Conservation (phyloP, 2,113 vertebrate species). For the Petrocephalus microphthalmus region DNA sequence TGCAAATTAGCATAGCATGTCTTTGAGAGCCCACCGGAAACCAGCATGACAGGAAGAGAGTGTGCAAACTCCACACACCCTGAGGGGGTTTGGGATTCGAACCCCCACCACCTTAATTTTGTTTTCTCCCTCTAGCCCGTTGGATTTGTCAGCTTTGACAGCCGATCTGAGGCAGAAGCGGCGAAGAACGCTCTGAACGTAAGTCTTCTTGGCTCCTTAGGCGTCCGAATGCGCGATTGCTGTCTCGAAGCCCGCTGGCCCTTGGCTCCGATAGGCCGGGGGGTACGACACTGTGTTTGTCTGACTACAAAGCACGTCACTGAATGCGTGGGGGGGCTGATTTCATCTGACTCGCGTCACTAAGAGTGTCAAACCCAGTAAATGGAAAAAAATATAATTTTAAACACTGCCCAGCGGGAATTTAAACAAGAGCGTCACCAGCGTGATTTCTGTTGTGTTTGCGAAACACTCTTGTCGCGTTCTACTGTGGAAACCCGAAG, state of each 20-base stretch:
- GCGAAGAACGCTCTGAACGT: slow-evolving; percentile 80
- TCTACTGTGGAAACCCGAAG: neutral
- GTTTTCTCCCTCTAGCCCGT: slow-evolving; percentile 61
- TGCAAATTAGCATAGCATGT: neutral
- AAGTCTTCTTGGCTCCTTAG: slow-evolving; percentile 39
- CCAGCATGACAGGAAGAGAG: neutral
- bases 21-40: neutral
- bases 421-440: neutral
- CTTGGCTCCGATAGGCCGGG: neutral
- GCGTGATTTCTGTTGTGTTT: neutral
- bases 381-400: neutral
- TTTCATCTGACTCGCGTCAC: neutral
- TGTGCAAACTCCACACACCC: neutral
- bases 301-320: neutral
- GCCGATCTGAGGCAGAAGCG: slow-evolving; percentile 74
- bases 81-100: neutral
- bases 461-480: neutral
- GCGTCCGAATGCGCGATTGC: neutral
- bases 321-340: neutral
- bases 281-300: neutral
- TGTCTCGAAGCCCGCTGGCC: neutral
- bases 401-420: slow-evolving; percentile 8
- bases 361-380: neutral
- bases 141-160: slow-evolving; percentile 84
- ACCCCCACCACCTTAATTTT: neutral